phyloP scores from a whole-genome alignment of 2,113 vertebrate genomes.

The Poicephalus gulielmi region DNA sequence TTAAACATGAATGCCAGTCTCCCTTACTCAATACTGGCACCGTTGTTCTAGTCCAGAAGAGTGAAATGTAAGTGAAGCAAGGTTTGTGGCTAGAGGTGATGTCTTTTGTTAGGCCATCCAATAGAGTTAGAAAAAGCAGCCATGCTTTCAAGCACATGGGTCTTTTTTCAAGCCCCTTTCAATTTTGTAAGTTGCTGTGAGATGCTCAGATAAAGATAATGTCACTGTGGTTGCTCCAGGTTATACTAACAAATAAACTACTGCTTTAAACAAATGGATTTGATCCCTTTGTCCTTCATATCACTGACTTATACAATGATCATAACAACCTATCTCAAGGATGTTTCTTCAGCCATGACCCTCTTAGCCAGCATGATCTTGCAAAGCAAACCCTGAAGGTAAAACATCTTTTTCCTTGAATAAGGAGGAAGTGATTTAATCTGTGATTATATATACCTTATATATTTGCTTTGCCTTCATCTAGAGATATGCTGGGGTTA shows the following conservation, averaged over 20 bases:
- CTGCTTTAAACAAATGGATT: background rate
- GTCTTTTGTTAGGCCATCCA: background rate
- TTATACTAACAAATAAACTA: background rate
- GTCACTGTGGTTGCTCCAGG: background rate
- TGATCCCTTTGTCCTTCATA: background rate
- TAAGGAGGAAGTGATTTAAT: background rate
- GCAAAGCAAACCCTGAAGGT: background rate
- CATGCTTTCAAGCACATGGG: background rate
- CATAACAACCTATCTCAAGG: background rate
- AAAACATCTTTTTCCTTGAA: background rate
- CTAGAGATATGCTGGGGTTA: background rate
- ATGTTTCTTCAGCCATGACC: background rate
- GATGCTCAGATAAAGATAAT: conserved; percentile 44
- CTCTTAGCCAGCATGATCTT: background rate
- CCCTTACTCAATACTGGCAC: background rate
- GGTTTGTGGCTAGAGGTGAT: background rate
- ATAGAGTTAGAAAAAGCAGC: background rate
- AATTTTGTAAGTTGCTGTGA: background rate
- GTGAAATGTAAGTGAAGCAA: background rate
- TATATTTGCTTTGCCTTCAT: background rate
- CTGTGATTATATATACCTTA: background rate
- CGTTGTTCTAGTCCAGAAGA: background rate
- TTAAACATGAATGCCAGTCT: background rate
- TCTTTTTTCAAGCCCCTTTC: background rate
- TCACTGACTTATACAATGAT: background rate